Conservation (phyloP, 2,888 invertebrate species). For the Lutraria lutraria region DNA sequence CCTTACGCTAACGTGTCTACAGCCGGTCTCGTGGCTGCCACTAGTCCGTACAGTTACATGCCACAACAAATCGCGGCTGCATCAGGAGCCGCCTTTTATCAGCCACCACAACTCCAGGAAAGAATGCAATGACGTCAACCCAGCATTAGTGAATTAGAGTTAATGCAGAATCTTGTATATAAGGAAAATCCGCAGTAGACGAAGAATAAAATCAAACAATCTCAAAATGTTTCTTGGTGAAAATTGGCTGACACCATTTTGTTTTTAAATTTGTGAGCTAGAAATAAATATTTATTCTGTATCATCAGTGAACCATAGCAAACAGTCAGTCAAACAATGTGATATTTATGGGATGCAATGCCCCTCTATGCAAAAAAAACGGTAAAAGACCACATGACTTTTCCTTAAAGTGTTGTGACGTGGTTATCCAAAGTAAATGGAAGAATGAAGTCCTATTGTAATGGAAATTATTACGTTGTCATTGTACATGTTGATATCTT, state of each 20-base stretch:
- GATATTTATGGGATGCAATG: constrained; percentile 40
- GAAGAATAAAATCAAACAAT: neutral
- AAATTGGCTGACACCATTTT: constrained; percentile 18
- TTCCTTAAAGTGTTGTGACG: neutral
- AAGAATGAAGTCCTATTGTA: neutral
- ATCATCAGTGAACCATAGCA: neutral
- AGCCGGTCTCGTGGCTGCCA: constrained; percentile 75
- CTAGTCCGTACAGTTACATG: constrained; percentile 80
- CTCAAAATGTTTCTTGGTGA: neutral
- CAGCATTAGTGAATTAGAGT: constrained; percentile 48
- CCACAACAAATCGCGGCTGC: constrained; percentile 79
- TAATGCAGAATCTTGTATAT: constrained; percentile 41
- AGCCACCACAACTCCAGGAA: constrained; percentile 82
- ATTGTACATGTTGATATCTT: neutral
- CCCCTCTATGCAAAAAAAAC: constrained; percentile 36
- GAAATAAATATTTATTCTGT: neutral
- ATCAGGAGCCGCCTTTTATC: constrained; percentile 78
- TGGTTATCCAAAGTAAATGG: neutral
- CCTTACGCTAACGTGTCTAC: constrained; percentile 78
- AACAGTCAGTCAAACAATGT: constrained; percentile 25
- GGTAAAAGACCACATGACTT: neutral
- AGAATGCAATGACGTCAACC: constrained; percentile 77
- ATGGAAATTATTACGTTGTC: neutral
- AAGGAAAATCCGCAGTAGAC: constrained; percentile 32
- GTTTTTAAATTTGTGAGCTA: constrained; percentile 27